These are phyloP conservation scores for Smithornis capensis DNA, from an alignment of 2,113 vertebrate genomes.

Conservation along the genomic window DNA sequence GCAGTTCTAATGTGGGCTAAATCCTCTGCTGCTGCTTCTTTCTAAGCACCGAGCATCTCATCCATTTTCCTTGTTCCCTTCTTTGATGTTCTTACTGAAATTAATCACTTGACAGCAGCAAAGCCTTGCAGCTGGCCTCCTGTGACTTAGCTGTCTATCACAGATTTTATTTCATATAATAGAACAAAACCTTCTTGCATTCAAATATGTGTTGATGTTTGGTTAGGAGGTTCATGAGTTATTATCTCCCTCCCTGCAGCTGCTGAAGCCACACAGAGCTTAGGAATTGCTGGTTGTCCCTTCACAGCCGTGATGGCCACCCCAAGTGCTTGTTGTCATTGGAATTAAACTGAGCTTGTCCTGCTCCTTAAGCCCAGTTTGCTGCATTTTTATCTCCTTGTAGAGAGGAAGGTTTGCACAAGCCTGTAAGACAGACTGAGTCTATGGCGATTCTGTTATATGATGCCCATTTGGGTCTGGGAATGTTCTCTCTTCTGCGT, in stretches of 20 bases:
- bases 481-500: neutral
- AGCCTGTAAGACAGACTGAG: neutral
- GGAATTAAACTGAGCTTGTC: neutral
- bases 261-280: accelerated
- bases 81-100: slow-evolving; percentile 11
- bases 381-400: neutral
- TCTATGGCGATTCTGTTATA: accelerated
- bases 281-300: accelerated
- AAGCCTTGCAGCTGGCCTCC: neutral
- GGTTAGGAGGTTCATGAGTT: neutral
- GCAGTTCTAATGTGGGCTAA: neutral
- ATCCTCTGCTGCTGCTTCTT: neutral
- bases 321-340: neutral
- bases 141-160: neutral
- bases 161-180: neutral
- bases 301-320: neutral
- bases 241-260: neutral
- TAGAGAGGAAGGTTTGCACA: neutral
- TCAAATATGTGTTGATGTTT: neutral
- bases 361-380: neutral
- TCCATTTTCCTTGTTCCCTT: neutral
- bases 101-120: slow-evolving; percentile 20
- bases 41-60: neutral
- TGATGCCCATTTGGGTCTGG: neutral
- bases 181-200: neutral